A percentile compares a stretch with the other conserved stretches of the same genome.
Conservation (phyloP, 2,113 vertebrate genomes). For the Hystrix brachyura region DNA sequence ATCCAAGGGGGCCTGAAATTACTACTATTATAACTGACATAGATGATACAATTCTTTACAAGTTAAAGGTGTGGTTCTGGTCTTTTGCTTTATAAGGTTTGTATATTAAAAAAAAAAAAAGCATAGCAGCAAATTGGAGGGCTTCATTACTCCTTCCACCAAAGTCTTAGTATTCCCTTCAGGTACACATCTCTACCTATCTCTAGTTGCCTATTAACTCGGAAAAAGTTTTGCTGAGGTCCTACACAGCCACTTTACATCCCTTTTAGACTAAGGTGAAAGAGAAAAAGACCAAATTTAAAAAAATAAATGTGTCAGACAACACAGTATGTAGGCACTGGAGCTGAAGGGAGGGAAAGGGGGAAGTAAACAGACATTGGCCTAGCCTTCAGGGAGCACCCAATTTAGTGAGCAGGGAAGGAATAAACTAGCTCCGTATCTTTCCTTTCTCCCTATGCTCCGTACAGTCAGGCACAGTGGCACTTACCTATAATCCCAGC, state of each 20-base stretch:
- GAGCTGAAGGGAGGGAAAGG: background rate
- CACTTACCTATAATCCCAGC: background rate
- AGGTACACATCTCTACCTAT: background rate
- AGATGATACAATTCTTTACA: slow-evolving; percentile 37
- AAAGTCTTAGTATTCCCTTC: slow-evolving; percentile 35
- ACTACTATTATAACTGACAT: slow-evolving; percentile 46
- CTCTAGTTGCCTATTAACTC: slow-evolving; percentile 42
- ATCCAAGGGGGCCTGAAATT: background rate
- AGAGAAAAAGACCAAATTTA: slow-evolving; percentile 43
- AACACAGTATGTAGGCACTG: background rate
- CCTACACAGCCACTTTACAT: background rate
- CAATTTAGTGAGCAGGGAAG: background rate
- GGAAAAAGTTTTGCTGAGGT: slow-evolving; percentile 61
- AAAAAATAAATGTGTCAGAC: slow-evolving; percentile 37
- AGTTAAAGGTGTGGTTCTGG: slow-evolving; percentile 40
- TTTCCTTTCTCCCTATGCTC: background rate
- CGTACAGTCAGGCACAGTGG: background rate
- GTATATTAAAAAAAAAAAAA: slow-evolving; percentile 58
- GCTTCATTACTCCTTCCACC: slow-evolving; percentile 51
- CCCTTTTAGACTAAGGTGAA: slow-evolving; percentile 38
- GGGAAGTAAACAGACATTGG: background rate
- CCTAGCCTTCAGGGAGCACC: background rate
- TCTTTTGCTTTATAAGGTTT: background rate
- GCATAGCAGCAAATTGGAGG: slow-evolving; percentile 56
- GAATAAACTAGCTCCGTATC: background rate